Evolutionary conservation across 2,888 invertebrate species (phyloP).

Genomic region (Alviniconcha strummeri): DNA sequence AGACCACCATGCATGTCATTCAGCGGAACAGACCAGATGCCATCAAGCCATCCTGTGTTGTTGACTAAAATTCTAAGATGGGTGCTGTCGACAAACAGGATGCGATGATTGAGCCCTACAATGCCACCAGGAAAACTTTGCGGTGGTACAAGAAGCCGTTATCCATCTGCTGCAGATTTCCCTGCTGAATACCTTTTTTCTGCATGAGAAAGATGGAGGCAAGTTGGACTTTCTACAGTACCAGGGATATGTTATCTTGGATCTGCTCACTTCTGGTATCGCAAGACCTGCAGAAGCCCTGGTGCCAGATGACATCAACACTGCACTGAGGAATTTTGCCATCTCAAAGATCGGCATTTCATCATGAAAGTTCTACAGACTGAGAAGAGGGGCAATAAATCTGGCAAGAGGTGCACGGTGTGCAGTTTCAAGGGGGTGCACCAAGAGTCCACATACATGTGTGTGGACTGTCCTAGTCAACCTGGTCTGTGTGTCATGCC

Average conservation of each 20-base stretch:
- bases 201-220: not conserved
- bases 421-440: not conserved
- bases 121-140: constrained; percentile 27
- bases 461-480: not conserved
- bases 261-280: not conserved
- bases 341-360: constrained; percentile 7
- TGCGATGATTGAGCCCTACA: constrained; percentile 17
- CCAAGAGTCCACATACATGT: not conserved
- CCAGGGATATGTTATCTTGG: not conserved
- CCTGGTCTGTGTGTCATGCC: not conserved
- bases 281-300: not conserved
- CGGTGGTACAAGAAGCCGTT: constrained; percentile 25
- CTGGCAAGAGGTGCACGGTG: not conserved
- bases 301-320: not conserved
- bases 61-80: constrained; percentile 5
- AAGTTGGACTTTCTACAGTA: constrained; percentile 1
- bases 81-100: constrained; percentile 3
- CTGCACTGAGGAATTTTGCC: not conserved
- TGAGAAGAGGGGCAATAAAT: not conserved
- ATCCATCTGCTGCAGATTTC: constrained; percentile 10
- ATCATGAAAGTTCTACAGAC: not conserved
- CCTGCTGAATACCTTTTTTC: not conserved
- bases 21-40: not conserved
- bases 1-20: not conserved
- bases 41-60: constrained; percentile 9